Percentiles rank a stretch among this genome's conserved stretches.
phyloP scores from a whole-genome alignment of 2,888 invertebrate genomes.

The Crematogaster levior region DNA sequence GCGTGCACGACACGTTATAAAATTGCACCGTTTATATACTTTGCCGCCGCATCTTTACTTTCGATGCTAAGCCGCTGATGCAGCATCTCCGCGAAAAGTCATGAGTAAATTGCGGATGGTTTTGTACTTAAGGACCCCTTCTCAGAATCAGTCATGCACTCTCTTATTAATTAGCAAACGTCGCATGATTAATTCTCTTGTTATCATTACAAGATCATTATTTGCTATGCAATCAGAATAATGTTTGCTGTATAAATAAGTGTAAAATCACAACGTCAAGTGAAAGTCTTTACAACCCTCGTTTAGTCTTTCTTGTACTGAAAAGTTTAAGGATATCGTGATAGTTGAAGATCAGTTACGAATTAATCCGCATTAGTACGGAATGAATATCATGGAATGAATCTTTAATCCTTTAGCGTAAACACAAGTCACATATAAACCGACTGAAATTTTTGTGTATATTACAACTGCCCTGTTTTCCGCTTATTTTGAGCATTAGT shows the following conservation, averaged over 20 bases:
- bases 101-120: slow-evolving; percentile 1
- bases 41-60: slow-evolving; percentile 20
- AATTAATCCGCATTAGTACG: background rate
- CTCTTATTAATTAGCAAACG: slow-evolving; percentile 39
- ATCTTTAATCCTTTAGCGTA: background rate
- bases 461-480: background rate
- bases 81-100: slow-evolving; percentile 37
- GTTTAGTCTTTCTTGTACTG: background rate
- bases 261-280: slow-evolving; percentile 34
- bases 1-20: slow-evolving; percentile 5
- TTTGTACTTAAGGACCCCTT: background rate
- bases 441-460: background rate
- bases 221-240: slow-evolving; percentile 11
- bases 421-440: background rate
- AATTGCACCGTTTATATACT: slow-evolving; percentile 14
- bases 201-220: slow-evolving; percentile 30
- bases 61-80: slow-evolving; percentile 40
- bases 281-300: background rate
- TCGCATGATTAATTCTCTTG: slow-evolving; percentile 29
- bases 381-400: background rate
- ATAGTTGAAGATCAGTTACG: background rate
- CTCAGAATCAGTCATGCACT: slow-evolving; percentile 37
- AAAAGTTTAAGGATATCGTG: background rate
- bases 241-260: slow-evolving; percentile 10
- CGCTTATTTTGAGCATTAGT: background rate